Evolutionary conservation across 2,797 vertebrate species (phyloP).

Genomic region (Peromyscus nudipes): DNA sequence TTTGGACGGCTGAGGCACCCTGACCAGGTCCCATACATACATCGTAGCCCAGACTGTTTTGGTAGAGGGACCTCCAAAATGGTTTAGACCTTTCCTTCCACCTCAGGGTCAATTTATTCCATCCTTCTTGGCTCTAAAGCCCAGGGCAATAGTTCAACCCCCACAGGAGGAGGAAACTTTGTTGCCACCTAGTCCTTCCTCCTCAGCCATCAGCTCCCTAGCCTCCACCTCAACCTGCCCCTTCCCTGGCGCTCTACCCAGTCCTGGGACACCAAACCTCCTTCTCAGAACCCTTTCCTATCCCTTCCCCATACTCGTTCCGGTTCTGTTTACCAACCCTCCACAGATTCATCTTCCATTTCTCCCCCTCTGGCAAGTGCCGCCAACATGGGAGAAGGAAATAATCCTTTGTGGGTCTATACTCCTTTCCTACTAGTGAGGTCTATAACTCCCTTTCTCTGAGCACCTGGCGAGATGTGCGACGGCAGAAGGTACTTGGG

Average conservation of each 20-base stretch:
- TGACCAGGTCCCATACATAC: neutral
- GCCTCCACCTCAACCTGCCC: neutral
- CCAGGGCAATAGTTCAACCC: neutral
- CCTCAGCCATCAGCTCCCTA: too few relatives aligned
- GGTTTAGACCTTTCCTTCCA: neutral
- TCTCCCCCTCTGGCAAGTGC: too few relatives aligned
- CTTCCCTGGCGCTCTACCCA: neutral
- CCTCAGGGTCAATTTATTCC: neutral
- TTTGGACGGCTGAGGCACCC: neutral
- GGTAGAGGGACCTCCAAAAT: neutral
- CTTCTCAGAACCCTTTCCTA: neutral
- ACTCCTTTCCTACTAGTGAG: neutral
- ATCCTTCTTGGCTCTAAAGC: neutral
- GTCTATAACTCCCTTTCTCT: neutral
- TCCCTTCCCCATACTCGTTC: neutral
- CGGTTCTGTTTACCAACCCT: too few relatives aligned
- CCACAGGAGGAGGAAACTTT: neutral
- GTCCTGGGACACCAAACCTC: neutral
- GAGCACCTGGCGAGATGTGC: neutral
- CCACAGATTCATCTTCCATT: too few relatives aligned
- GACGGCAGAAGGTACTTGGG: neutral
- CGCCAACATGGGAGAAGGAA: too few relatives aligned
- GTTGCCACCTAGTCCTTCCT: neutral
- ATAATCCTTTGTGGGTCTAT: too few relatives aligned
- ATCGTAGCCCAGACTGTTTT: neutral